Percentiles rank a stretch among this genome's conserved stretches.
These are phyloP conservation scores for Dasyprocta punctata DNA, from an alignment of 2,113 vertebrate species.

Conservation along the genomic window DNA sequence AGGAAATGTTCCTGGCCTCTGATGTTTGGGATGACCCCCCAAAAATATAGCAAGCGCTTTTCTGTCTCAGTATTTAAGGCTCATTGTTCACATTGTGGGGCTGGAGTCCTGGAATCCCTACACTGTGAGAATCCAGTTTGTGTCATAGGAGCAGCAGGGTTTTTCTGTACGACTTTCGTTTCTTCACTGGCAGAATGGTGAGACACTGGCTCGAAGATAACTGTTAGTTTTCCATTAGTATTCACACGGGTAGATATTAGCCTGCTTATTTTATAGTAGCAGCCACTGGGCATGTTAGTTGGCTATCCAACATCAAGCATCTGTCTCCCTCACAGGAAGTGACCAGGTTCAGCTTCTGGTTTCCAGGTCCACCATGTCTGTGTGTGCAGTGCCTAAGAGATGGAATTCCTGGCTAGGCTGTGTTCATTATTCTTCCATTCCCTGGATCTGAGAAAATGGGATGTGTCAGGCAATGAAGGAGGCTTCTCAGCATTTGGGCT, in stretches of 20 bases:
- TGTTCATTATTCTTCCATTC: background rate
- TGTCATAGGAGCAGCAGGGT: background rate
- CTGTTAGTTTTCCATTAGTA: background rate
- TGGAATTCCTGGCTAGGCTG: background rate
- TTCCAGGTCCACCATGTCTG: accelerated
- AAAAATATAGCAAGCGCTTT: background rate
- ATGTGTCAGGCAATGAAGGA: background rate
- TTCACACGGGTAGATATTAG: no score
- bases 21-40: background rate
- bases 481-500: accelerated
- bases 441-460: background rate
- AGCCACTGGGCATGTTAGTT: background rate
- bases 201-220: accelerated
- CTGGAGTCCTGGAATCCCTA: background rate
- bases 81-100: background rate
- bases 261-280: background rate
- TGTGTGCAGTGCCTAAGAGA: accelerated
- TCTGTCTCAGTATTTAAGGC: background rate
- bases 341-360: background rate
- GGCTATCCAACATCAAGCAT: background rate
- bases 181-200: background rate
- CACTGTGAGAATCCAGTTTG: background rate
- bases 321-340: background rate
- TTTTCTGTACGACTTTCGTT: background rate
- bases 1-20: background rate